Percentiles rank a stretch among this genome's conserved stretches.
Evolutionary conservation across 2,113 vertebrate genomes (phyloP).

Genomic region (Peromyscus leucopus): DNA sequence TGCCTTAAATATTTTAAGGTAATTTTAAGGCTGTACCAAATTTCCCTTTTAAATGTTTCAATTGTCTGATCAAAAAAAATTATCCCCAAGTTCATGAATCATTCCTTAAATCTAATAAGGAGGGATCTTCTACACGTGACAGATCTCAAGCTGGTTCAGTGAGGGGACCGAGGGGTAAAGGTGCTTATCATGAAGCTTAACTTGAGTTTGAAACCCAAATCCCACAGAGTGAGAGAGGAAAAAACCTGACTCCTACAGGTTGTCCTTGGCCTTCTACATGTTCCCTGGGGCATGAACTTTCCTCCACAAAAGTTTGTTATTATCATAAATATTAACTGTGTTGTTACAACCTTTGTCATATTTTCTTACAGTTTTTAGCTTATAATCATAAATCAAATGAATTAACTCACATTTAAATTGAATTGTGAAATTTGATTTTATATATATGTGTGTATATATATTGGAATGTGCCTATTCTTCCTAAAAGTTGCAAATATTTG

Average conservation of each 20-base stretch:
- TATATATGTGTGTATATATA: background rate
- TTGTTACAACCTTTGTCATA: constrained; percentile 12
- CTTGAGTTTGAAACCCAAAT: background rate
- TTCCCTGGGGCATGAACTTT: background rate
- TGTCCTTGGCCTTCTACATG: background rate
- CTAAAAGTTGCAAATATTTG: constrained; percentile 57
- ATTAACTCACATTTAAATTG: constrained; percentile 26
- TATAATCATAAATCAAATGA: constrained; percentile 32
- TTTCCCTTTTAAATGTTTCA: constrained; percentile 45
- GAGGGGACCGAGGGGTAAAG: background rate
- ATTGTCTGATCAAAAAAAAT: background rate
- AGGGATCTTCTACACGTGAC: background rate
- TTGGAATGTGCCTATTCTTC: background rate
- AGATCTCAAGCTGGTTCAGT: background rate
- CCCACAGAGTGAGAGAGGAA: background rate
- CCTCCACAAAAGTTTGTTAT: background rate
- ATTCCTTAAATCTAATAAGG: constrained; percentile 30
- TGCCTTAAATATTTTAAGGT: constrained; percentile 42
- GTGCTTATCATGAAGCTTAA: background rate
- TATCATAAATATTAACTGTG: background rate
- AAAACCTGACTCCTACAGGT: background rate
- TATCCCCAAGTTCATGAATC: background rate
- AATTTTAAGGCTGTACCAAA: constrained; percentile 1
- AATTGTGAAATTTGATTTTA: constrained; percentile 29
- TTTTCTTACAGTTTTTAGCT: background rate